A percentile compares a stretch with the other conserved stretches of the same genome.
Conservation (phyloP, 2,888 invertebrate species). For the Limenitis camilla region DNA sequence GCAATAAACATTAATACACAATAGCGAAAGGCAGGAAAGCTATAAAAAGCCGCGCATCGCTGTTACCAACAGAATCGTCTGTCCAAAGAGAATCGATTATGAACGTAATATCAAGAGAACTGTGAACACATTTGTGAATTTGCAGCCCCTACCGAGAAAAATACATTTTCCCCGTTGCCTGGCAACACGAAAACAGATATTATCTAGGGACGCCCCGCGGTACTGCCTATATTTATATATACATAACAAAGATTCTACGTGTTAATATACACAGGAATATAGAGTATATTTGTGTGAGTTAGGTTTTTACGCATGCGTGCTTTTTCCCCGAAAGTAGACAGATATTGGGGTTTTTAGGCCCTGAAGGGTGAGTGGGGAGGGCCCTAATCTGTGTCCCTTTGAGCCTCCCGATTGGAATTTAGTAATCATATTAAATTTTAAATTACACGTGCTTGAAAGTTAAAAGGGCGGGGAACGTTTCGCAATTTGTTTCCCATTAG, state of each 20-base stretch:
- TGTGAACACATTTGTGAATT: slow-evolving; percentile 36
- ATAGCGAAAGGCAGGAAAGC: background rate
- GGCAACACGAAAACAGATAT: slow-evolving; percentile 60
- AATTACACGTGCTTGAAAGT: slow-evolving; percentile 68
- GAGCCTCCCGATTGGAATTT: slow-evolving; percentile 71
- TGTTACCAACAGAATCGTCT: background rate
- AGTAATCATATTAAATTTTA: slow-evolving; percentile 74
- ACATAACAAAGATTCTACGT: slow-evolving; percentile 32
- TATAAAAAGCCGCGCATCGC: background rate
- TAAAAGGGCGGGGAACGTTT: slow-evolving; percentile 46
- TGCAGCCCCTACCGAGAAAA: slow-evolving; percentile 42
- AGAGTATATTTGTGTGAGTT: slow-evolving; percentile 52
- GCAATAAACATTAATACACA: no score
- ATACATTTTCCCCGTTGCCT: slow-evolving; percentile 58
- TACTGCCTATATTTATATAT: slow-evolving; percentile 39
- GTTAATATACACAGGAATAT: slow-evolving; percentile 50
- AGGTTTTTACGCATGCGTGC: slow-evolving; percentile 72
- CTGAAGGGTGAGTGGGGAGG: slow-evolving; percentile 43
- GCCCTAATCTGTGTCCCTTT: slow-evolving; percentile 72
- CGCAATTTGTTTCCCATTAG: slow-evolving; percentile 65
- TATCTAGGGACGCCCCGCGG: slow-evolving; percentile 47
- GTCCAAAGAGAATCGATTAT: slow-evolving; percentile 19
- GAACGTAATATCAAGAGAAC: slow-evolving; percentile 21
- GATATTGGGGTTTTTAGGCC: slow-evolving; percentile 70
- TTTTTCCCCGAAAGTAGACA: slow-evolving; percentile 64